phyloP scores from a whole-genome alignment of 2,113 vertebrate genomes.

The Ia io region DNA sequence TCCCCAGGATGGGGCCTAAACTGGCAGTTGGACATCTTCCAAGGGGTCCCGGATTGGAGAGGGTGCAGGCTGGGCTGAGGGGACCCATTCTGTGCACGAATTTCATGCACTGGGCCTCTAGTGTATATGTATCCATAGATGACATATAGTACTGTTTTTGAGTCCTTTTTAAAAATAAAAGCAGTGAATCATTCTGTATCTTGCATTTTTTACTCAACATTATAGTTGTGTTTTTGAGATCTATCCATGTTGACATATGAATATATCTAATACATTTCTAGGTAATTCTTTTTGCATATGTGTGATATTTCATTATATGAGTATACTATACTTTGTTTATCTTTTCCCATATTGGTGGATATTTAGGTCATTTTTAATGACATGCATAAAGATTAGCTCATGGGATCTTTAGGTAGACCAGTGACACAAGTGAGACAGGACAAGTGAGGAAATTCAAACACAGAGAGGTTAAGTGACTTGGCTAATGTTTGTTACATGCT shows the following conservation, averaged over 20 bases:
- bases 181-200: neutral
- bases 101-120: too few species aligned
- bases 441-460: neutral
- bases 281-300: neutral
- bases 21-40: too few species aligned
- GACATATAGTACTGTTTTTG: neutral
- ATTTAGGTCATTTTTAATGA: neutral
- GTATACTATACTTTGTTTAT: neutral
- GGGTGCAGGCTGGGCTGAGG: too few species aligned
- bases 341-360: neutral
- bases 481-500: neutral
- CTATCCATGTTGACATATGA: neutral
- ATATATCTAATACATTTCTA: neutral
- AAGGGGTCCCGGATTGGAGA: too few species aligned
- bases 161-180: neutral
- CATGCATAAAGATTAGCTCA: neutral
- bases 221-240: neutral
- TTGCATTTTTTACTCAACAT: neutral
- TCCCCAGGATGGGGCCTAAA: too few species aligned
- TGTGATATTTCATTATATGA: neutral
- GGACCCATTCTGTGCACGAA: too few species aligned
- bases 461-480: neutral
- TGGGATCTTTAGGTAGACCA: neutral
- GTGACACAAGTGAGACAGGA: neutral
- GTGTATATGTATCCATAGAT: neutral